Evolutionary conservation across 2,888 invertebrate genomes (phyloP).

Genomic region (Chelonus formosanus): DNA sequence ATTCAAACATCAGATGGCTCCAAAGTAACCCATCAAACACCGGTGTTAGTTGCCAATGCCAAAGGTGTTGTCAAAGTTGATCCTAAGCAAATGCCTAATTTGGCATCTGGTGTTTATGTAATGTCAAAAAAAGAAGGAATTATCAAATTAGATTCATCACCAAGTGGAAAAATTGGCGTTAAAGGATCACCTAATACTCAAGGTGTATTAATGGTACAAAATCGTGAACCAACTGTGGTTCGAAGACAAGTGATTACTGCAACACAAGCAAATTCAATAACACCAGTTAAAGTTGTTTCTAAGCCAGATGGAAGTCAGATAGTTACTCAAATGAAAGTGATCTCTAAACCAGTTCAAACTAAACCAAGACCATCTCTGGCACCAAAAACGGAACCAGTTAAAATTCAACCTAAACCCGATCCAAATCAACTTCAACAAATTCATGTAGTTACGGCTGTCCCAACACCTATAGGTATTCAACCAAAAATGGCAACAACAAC

Average conservation of each 20-base stretch:
- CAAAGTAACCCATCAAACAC: conserved; percentile 47
- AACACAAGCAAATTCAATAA: conserved; percentile 53
- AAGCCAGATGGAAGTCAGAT: conserved; percentile 62
- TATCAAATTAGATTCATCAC: conserved; percentile 75
- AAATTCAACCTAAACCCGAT: conserved; percentile 63
- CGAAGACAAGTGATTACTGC: conserved; percentile 60
- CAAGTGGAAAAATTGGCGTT: conserved; percentile 64
- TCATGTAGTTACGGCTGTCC: conserved; percentile 60
- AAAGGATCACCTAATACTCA: conserved; percentile 57
- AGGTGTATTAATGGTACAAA: conserved; percentile 61
- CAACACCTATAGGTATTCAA: conserved; percentile 51
- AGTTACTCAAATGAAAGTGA: conserved; percentile 63
- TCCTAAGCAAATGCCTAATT: conserved; percentile 75
- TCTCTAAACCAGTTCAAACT: conserved; percentile 51
- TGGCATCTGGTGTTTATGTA: conserved; percentile 75
- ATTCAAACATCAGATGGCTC: conserved; percentile 51
- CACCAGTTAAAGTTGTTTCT: conserved; percentile 60
- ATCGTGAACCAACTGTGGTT: conserved; percentile 57
- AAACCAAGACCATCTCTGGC: conserved; percentile 44
- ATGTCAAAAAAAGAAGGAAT: conserved; percentile 81
- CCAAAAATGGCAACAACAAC: conserved; percentile 52
- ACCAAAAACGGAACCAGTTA: conserved; percentile 60
- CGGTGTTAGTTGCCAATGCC: conserved; percentile 67
- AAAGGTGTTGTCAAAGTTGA: conserved; percentile 80
- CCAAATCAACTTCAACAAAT: conserved; percentile 57